Evolutionary conservation across 2,113 vertebrate genomes (phyloP).

Genomic region (Ciconia stormi): DNA sequence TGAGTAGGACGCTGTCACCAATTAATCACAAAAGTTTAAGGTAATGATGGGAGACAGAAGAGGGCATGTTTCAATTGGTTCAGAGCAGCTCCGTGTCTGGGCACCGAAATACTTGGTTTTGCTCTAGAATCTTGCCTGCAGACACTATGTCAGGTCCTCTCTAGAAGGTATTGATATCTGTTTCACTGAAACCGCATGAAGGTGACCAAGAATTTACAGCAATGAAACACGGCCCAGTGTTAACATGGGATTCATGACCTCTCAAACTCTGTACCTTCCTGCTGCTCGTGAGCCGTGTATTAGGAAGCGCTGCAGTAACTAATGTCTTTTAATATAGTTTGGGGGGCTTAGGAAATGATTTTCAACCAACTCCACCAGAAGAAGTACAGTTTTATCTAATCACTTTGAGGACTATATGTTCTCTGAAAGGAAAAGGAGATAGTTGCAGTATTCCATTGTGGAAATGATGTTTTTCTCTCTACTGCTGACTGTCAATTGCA

Average conservation of each 20-base stretch:
- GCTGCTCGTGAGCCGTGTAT: background rate
- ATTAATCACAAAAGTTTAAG: background rate
- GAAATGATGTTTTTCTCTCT: background rate
- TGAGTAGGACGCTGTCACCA: background rate
- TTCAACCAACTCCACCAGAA: background rate
- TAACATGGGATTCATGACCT: background rate
- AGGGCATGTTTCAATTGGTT: background rate
- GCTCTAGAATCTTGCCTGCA: background rate
- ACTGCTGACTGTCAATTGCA: background rate
- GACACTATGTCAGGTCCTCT: background rate
- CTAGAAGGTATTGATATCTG: background rate
- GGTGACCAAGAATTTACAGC: background rate
- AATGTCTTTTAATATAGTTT: background rate
- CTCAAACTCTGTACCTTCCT: background rate
- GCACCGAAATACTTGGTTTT: background rate
- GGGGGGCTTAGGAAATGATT: background rate
- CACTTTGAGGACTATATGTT: background rate
- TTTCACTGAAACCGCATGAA: background rate
- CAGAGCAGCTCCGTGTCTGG: background rate
- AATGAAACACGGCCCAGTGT: background rate
- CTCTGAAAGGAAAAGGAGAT: background rate
- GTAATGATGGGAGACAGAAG: background rate
- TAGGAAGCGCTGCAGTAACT: background rate
- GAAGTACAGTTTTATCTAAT: background rate
- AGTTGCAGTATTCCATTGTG: background rate